Percentiles rank a stretch among this genome's conserved stretches.
These are phyloP conservation scores for Carabus problematicus DNA, from an alignment of 2,888 invertebrate genomes.

Conservation along the genomic window DNA sequence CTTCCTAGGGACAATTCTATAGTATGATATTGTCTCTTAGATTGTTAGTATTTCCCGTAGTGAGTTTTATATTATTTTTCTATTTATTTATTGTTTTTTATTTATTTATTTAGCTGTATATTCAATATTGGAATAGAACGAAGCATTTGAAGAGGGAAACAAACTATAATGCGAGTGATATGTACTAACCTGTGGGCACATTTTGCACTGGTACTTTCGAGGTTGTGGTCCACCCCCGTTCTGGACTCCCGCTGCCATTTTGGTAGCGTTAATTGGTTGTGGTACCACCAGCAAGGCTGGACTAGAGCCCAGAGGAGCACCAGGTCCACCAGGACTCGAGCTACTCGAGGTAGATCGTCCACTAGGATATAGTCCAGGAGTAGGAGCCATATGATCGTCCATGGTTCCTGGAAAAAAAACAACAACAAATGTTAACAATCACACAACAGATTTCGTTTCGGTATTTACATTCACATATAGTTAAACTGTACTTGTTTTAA, in stretches of 20 bases:
- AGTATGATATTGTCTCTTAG: no score
- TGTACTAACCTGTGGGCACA: slow-evolving; percentile 91
- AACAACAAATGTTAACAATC: slow-evolving; percentile 1
- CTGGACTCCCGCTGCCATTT: slow-evolving; percentile 62
- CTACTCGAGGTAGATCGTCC: slow-evolving; percentile 62
- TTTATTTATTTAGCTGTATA: no score
- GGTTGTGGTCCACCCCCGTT: slow-evolving; percentile 58
- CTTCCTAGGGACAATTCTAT: no score
- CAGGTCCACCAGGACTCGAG: slow-evolving; percentile 60
- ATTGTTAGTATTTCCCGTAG: no score
- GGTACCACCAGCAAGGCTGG: slow-evolving; percentile 84
- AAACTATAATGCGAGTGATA: no score
- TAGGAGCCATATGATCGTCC: slow-evolving; percentile 52
- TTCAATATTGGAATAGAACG: no score
- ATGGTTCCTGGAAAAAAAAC: slow-evolving; percentile 43
- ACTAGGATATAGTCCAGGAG: slow-evolving; percentile 60
- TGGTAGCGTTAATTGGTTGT: slow-evolving; percentile 80
- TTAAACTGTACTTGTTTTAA: slow-evolving; percentile 12
- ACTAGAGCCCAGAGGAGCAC: slow-evolving; percentile 64
- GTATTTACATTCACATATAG: slow-evolving; percentile 9
- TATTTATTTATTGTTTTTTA: no score
- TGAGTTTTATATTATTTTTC: no score
- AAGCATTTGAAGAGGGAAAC: no score
- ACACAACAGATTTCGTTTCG: no score
- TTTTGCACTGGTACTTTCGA: slow-evolving; percentile 94